Conservation (phyloP, 2,888 invertebrate species). For the Morinoia aosen region DNA sequence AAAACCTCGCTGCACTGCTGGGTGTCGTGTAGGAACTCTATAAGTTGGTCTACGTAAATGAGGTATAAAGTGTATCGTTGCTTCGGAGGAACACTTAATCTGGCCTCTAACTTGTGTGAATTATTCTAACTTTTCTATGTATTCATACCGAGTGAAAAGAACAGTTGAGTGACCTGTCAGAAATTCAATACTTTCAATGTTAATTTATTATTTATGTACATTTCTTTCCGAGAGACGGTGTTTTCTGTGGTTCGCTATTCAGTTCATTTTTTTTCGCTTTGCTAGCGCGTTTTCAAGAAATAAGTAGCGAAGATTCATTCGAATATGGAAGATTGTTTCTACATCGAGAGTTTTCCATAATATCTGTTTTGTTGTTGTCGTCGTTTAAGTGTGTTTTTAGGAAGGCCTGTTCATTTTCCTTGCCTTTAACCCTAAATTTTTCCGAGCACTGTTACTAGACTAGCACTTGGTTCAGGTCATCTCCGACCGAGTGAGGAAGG, state of each 20-base stretch:
- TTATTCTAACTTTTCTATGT: neutral
- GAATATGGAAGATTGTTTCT: neutral
- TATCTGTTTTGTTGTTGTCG: neutral
- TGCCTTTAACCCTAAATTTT: too few species aligned
- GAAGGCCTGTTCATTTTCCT: neutral
- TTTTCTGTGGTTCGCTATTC: neutral
- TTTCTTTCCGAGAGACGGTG: neutral
- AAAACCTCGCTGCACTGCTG: neutral
- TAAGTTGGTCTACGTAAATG: neutral
- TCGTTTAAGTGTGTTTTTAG: neutral
- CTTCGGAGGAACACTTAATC: neutral
- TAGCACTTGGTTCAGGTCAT: too few species aligned
- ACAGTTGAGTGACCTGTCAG: neutral
- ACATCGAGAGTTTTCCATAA: too few species aligned
- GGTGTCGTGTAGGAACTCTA: neutral
- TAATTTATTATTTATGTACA: neutral
- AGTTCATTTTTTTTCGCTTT: neutral
- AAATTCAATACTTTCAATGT: neutral
- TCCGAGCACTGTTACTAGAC: too few species aligned
- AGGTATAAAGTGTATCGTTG: neutral
- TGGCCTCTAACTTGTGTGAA: neutral
- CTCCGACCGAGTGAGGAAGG: too few species aligned
- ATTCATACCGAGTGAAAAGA: neutral
- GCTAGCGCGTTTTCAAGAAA: neutral
- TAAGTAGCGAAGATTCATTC: neutral